These are phyloP conservation scores for Nothoprocta pentlandii DNA, from an alignment of 2,113 vertebrate species.

Conservation along the genomic window DNA sequence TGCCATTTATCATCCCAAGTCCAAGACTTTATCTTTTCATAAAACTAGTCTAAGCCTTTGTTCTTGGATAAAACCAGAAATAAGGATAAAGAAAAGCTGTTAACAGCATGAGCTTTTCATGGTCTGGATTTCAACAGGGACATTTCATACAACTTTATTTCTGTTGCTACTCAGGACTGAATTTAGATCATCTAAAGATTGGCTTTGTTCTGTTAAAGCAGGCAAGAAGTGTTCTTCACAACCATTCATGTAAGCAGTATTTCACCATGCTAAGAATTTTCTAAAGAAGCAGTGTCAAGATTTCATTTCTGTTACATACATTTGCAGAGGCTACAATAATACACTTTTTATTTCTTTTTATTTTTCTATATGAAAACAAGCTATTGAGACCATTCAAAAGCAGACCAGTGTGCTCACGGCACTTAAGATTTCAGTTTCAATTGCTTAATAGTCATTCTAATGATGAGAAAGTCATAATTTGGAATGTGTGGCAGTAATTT, in stretches of 20 bases:
- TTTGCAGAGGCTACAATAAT: background rate
- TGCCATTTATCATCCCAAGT: constrained; percentile 17
- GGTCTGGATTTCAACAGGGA: background rate
- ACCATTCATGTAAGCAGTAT: background rate
- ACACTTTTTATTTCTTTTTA: background rate
- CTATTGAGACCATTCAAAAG: background rate
- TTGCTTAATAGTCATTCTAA: background rate
- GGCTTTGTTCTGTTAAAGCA: constrained; percentile 40
- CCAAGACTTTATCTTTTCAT: background rate
- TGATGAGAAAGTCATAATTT: background rate
- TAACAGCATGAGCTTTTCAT: background rate
- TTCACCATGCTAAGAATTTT: background rate
- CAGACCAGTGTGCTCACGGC: background rate
- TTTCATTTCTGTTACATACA: background rate
- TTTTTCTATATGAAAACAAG: background rate
- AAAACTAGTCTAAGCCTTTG: background rate
- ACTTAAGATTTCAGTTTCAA: background rate
- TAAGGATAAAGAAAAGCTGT: background rate
- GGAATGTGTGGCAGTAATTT: background rate
- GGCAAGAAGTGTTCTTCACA: background rate
- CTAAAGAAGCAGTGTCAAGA: background rate
- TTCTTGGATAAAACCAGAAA: constrained; percentile 13
- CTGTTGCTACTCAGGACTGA: background rate
- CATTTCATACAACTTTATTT: background rate
- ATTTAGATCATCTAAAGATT: constrained; percentile 19